Base-by-base conservation (phyloP, 2,797 vertebrate genomes). In the Danionella dracula region DNA sequence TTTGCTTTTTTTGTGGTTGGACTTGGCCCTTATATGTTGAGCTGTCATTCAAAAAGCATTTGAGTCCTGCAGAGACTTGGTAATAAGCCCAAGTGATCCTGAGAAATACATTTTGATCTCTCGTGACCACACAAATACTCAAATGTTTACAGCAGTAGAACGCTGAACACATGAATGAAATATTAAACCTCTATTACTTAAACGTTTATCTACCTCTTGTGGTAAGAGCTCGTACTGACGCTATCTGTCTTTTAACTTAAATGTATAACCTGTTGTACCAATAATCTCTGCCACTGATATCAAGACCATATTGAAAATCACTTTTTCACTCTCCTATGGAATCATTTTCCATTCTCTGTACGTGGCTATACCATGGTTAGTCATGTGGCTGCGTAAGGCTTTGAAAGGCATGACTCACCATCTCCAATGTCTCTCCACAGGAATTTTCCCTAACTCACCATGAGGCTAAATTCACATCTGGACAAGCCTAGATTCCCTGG, bases 21-120 rank as follows among this genome's bases (percentile, higher is more conserved):
- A n/a, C n/a, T n/a, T n/a, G n/a, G n/a, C 49, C 50, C 50, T 44
- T 62, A 46, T 49, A 60, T 42, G 50, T 48, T 60, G 54, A 57
- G 40, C 49, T 74, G 75, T 71, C 75, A 71, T 3, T 76, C 60
- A 76, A 46, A 62, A 3, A 27, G 23, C 23, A 59, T 70, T 56
- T n/a, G n/a, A n/a, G n/a, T n/a, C n/a, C n/a, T 57, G 64, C 60
- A 40, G 31, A 71, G 75, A 65, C 29, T 60, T 57, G 79, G 79
- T 57, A 71, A 62, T 12, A 75, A 70, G 57, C 76, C 77, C 67
- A 54, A 84, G 84, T 48, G 45, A 73, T 84, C 81, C 79, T 65
- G 31, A 23, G 60, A 80, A 71, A 77, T 40, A 44, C 70, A 55
- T 67, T 65, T 72, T 83, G 79, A 80, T 78, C 79, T 81, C 71